phyloP scores from a whole-genome alignment of 2,113 vertebrate genomes.

The Poecilia latipinna region DNA sequence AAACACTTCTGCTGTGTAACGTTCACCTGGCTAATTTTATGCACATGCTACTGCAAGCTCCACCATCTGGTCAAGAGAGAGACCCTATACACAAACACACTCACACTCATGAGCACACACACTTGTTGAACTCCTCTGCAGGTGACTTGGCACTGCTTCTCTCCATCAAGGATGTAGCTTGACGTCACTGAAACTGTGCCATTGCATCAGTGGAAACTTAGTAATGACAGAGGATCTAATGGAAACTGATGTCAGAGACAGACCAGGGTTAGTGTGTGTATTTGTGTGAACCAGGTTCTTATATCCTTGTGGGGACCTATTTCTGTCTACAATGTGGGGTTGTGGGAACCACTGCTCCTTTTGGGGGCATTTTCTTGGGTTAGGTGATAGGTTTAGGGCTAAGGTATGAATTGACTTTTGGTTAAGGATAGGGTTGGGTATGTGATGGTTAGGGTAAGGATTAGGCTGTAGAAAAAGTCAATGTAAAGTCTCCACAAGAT shows the following conservation, averaged over 20 bases:
- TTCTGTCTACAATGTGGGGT: no score
- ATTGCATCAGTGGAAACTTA: constrained; percentile 63
- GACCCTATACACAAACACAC: constrained; percentile 16
- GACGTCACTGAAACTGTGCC: constrained; percentile 61
- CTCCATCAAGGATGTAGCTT: constrained; percentile 54
- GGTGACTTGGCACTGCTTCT: constrained; percentile 38
- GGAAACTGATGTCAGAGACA: constrained; percentile 47
- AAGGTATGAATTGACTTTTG: no score
- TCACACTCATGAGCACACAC: constrained; percentile 5
- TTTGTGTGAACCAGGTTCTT: neutral
- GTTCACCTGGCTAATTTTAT: neutral
- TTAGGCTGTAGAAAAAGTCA: no score
- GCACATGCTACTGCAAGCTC: constrained; percentile 24
- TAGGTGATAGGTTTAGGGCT: no score
- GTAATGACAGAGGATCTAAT: constrained; percentile 58
- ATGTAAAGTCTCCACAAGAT: no score
- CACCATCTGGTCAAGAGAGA: constrained; percentile 27
- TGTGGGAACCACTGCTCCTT: no score
- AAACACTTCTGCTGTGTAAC: neutral
- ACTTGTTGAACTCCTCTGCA: constrained; percentile 45
- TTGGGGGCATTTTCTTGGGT: no score
- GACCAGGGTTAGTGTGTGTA: neutral
- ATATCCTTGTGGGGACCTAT: no score
- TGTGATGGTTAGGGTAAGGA: no score
- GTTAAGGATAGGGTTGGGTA: no score